Base-by-base conservation (phyloP, 2,888 invertebrate genomes). In the Selenia dentaria region DNA sequence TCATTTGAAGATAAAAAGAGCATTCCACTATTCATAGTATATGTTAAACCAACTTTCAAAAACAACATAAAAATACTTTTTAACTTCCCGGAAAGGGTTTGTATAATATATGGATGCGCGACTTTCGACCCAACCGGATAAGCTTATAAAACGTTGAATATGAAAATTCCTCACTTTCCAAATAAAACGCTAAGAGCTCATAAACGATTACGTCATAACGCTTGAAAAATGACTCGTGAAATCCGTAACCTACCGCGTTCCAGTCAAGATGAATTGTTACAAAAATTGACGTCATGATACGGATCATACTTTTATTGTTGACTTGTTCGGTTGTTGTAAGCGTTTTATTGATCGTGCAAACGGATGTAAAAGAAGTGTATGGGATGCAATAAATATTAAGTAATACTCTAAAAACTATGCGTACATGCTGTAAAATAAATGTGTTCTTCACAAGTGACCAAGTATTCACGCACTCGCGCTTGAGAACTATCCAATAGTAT, bases 121-220 rank as follows among this genome's bases (percentile, higher is more conserved):
- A 31, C 26, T 32, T 36, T 32, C 25, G 16, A 16, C 50, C 50
- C 49, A 18, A 42, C 48, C 60, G 62, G 64, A 66, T 69, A 67
- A 72, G 71, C 70, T 75, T 67, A 78, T 77, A 49, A 79, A 79
- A 77, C 68, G 79, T 74, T 76, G 79, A 78, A 80, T 79, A 78
- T 79, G 74, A 81, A 83, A 83, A 72, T 77, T 76, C 44, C 44
- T 70, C 71, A 74, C 74, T 80, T 74, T 73, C 70, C 73, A 79
- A 84, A 85, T 81, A 81, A 84, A 83, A 82, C 57, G 77, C 74
- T 70, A 73, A 73, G 76, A 81, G 78, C 82, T 84, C 75, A 77
- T 83, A 83, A 85, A 74, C 84, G 83, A 86, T 85, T 84, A 83
- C 76, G 84, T 83, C 81, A 79, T 78, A 78, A 69, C 76, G 74